Evolutionary conservation across 2,888 invertebrate species (phyloP), one percentile per base, ranked within the genome.

Genomic region (Sarcophaga carnaria): DNA sequence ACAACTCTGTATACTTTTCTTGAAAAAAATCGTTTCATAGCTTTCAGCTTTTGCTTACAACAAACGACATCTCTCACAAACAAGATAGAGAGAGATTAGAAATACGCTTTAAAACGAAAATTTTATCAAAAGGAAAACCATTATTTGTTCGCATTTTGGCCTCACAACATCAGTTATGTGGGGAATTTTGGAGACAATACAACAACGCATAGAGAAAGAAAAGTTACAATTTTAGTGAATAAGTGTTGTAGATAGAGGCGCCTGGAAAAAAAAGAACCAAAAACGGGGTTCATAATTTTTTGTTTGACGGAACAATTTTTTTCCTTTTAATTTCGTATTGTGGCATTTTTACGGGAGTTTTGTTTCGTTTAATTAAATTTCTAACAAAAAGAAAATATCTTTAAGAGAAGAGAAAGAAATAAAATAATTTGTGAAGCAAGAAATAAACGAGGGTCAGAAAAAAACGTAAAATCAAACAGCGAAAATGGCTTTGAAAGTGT

Each of bases 401-500:
- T 27, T 37, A 74, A 70, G 54, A 25, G 78, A 83, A 86, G 62
- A 77, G 64, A 47, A 17, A 4, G 45, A n/a, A 67, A 27, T 22
- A 62, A 10, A 37, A 10, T 49, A 69, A 69, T 20, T 47, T 67
- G 3, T 27, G 20, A 66, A 66, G 20, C 27, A 20, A 54, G 67
- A 59, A 59, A 82, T 60, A 71, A 81, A 59, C 25, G 54, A 14
- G 54, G 14, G 54, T 54, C 54, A 17, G 37, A 22, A 54, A 71
- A 82, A 69, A 67, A 81, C 66, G 25, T 67, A 60, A 83, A 80
- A 69, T 72, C 49, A 75, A 69, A 79, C 87, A 71, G 81, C 49
- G 70, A 91, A 92, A 94, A 97, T 97, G 97, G 97, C 97, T 94
- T 95, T 97, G 92, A 97, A 97, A 95, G 96, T 95, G 93, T 95